Percentiles rank a stretch among this genome's conserved stretches.
These are phyloP conservation scores for Urocynchramus pylzowi DNA, from an alignment of 2,113 vertebrate species.

Conservation along the genomic window DNA sequence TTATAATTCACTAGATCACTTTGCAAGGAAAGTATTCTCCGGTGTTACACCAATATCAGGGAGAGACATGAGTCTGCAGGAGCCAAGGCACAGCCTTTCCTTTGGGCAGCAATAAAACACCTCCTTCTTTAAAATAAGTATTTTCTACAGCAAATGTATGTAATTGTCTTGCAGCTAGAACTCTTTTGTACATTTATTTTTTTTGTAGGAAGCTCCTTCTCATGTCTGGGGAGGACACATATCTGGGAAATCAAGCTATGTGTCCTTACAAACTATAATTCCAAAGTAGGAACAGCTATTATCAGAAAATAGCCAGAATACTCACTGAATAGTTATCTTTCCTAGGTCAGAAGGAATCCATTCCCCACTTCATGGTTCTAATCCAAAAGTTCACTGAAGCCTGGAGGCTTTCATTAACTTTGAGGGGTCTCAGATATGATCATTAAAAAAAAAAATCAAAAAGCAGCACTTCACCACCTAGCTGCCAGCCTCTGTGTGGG, in stretches of 20 bases:
- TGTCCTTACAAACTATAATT: not conserved
- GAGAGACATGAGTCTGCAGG: not conserved
- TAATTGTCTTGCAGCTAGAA: not conserved
- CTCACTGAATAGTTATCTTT: not conserved
- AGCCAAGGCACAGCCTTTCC: not conserved
- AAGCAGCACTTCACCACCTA: not conserved
- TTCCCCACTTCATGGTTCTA: not conserved
- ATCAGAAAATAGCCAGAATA: not conserved
- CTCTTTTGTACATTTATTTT: not conserved
- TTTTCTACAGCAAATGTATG: not conserved
- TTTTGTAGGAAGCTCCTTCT: not conserved
- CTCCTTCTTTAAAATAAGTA: not conserved
- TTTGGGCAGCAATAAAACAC: not conserved
- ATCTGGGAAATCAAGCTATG: not conserved
- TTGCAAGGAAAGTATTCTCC: not conserved
- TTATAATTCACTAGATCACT: not conserved
- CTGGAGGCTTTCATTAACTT: not conserved
- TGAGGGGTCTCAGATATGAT: not conserved
- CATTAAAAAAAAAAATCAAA: not conserved
- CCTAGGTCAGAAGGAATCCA: not conserved
- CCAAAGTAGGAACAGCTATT: not conserved
- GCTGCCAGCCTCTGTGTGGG: not conserved
- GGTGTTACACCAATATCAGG: not conserved
- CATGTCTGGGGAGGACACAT: too few relatives aligned
- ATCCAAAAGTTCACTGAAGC: not conserved